Evolutionary conservation across 2,113 vertebrate genomes (phyloP), one percentile per base, ranked within the genome.

Genomic region (Labeo rohita): DNA sequence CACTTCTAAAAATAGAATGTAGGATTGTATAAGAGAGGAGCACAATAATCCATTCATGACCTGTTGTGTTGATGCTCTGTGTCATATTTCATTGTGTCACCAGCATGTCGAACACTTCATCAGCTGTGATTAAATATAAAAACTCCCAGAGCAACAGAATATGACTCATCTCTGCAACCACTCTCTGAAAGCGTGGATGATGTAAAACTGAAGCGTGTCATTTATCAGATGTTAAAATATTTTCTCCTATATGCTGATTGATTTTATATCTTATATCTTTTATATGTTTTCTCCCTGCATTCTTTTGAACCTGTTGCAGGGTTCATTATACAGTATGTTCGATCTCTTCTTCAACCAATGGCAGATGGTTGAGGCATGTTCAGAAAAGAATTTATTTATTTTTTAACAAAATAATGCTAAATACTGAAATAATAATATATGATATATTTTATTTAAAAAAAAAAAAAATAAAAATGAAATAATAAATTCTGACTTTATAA

Each of bases 1-100:
- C 72, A 77, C 75, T 52, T 66, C 6, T 21, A 83, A 61, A 88
- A 74, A 83, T 76, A 76, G 77, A 65, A 65, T 63, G 72, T 10
- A 52, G 21, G 45, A 18, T 85, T 83, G 87, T 84, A 45, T 75
- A 83, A 54, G 18, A 34, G 49, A 39, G 34, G 47, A 80, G 43
- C 36, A 73, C 66, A 72, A 73, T 23, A 45, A 72, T 72, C 47
- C 34, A 43, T 73, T 83, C 81, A 73, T 72, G 66, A 83, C 49
- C 66, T 73, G 68, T 54, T 73, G 81, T 56, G 56, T 10, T 43
- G 66, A 73, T 59, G 16, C 47, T 70, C 13, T 15, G 43, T 65
- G 59, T 28, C 21, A 36, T 82, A 50, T 68, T 28, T 65, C 13
- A 81, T 81, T 77, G n/a, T 77, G 49, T 54, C 74, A 77, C 36